These are phyloP conservation scores for Sinhomidia bicolor DNA, from an alignment of 2,888 invertebrate species.

Conservation along the genomic window DNA sequence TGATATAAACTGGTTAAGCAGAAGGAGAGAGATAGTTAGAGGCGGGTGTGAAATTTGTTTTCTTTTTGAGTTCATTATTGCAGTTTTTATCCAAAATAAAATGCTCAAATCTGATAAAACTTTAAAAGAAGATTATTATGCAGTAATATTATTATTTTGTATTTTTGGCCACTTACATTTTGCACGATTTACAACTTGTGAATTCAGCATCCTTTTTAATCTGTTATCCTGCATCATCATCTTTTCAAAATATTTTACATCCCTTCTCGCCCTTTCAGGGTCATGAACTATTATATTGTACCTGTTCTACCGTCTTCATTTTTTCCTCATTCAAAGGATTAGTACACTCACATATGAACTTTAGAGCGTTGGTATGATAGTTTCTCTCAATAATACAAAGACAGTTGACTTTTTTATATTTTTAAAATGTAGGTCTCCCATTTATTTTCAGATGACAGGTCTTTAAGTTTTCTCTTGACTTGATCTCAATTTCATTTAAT, in stretches of 20 bases:
- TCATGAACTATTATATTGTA: constrained; percentile 43
- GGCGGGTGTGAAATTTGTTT: too few relatives aligned
- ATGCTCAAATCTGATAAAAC: background rate
- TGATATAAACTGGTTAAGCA: background rate
- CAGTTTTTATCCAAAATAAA: background rate
- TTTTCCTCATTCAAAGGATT: background rate
- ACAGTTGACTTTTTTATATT: background rate
- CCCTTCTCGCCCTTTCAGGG: constrained; percentile 42
- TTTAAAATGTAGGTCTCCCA: background rate
- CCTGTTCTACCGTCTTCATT: background rate
- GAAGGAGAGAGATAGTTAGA: background rate
- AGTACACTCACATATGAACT: background rate
- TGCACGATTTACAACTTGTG: background rate
- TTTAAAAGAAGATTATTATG: background rate
- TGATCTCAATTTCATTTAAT: background rate
- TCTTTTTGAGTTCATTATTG: background rate
- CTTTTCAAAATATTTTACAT: background rate
- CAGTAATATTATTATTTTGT: background rate
- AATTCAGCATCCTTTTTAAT: background rate
- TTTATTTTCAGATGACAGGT: constrained; percentile 38
- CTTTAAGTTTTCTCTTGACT: constrained; percentile 4
- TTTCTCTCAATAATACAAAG: background rate
- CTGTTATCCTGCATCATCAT: constrained; percentile 20
- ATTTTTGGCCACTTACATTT: background rate
- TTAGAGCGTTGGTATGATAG: background rate